Evolutionary conservation across 2,888 invertebrate species (phyloP).

Genomic region (Prosopocoilus inquinatus): DNA sequence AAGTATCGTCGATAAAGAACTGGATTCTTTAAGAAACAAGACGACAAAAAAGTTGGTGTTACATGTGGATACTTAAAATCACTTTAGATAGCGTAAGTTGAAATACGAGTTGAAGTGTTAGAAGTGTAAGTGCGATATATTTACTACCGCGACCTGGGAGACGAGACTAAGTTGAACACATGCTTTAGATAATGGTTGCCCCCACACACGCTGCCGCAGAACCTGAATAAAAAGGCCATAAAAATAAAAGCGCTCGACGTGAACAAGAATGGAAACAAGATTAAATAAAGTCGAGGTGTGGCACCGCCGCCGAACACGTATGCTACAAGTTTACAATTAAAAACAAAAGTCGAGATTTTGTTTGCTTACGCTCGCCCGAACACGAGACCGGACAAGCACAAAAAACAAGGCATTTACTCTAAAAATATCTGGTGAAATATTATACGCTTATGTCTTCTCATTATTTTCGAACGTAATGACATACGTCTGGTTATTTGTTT

Average conservation of each 20-base stretch:
- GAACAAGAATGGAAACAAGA: constrained; percentile 41
- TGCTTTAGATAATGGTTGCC: constrained; percentile 38
- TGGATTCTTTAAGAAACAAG: no score
- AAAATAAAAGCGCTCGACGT: constrained; percentile 29
- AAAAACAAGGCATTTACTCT: not conserved
- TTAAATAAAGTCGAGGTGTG: constrained; percentile 42
- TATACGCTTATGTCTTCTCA: not conserved
- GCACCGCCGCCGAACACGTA: constrained; percentile 25
- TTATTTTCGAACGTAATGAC: not conserved
- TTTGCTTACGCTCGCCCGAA: constrained; percentile 10
- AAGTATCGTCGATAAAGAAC: no score
- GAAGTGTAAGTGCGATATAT: constrained; percentile 21
- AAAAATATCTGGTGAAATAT: not conserved
- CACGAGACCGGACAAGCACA: constrained; percentile 1
- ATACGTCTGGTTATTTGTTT: not conserved
- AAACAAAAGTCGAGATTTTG: constrained; percentile 20
- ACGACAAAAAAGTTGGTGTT: constrained; percentile 2
- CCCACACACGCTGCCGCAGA: constrained; percentile 31
- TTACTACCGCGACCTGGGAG: constrained; percentile 23
- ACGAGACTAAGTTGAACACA: constrained; percentile 30
- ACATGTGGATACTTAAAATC: constrained; percentile 15
- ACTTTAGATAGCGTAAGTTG: constrained; percentile 13
- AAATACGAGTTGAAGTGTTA: constrained; percentile 18
- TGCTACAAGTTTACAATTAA: constrained; percentile 34
- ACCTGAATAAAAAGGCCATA: constrained; percentile 31